phyloP scores from a whole-genome alignment of 2,888 invertebrate species.

The Heliconius cydno region DNA sequence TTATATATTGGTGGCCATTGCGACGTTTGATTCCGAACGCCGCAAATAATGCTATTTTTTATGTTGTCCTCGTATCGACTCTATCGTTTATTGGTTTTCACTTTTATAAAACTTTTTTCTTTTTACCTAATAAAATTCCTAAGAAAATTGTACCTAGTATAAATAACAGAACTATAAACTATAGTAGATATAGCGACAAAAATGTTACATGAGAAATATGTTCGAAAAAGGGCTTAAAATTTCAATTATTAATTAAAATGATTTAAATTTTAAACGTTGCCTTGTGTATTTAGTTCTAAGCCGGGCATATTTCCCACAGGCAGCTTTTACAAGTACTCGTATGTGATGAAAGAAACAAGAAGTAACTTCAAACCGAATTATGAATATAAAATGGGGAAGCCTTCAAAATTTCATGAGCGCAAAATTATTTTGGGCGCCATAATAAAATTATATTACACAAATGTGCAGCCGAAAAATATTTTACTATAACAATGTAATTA shows the following conservation, averaged over 20 bases:
- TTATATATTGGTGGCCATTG: background rate
- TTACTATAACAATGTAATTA: background rate
- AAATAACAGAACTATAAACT: too few species aligned
- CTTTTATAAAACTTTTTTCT: background rate
- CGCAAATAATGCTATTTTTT: conserved; percentile 8
- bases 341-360: conserved; percentile 10
- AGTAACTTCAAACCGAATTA: conserved; percentile 23
- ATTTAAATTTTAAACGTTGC: background rate
- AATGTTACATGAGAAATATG: background rate
- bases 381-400: conserved; percentile 25
- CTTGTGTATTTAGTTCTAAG: conserved; percentile 13
- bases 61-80: background rate
- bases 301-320: conserved; percentile 17
- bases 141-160: background rate
- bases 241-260: conserved; percentile 15
- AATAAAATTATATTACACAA: background rate
- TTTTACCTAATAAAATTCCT: background rate
- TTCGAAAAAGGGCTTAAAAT: background rate
- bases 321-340: background rate
- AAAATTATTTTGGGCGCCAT: background rate
- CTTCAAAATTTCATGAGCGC: conserved; percentile 10
- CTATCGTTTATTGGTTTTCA: conserved; percentile 4
- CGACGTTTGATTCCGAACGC: background rate
- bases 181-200: background rate
- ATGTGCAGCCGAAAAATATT: background rate